Evolutionary conservation across 2,888 invertebrate species (phyloP), one percentile per base, ranked within the genome.

Genomic region (Ischnus inquisitorius): DNA sequence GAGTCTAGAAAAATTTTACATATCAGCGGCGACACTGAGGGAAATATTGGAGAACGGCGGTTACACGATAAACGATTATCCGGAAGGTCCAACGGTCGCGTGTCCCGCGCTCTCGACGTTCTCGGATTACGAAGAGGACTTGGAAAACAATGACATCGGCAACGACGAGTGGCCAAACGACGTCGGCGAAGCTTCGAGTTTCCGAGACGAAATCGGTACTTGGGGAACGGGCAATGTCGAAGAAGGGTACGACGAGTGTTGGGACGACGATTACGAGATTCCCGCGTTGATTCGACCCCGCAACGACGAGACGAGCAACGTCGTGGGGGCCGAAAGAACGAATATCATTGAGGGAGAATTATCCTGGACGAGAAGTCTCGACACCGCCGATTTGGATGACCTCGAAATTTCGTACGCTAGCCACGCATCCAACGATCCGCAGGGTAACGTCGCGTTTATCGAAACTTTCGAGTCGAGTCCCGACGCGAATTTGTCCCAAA

Each of bases 21-120:
- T 92, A 60, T 80, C 91, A 2, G 2, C 76, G 10, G 86, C 89
- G 14, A 57, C 76, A 0, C 83, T 93, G 3, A 86, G 86, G 57
- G 87, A 88, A 14, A 87, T 92, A 80, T 85, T 93, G 72, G 84
- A 85, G 43, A 89, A 90, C 46, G 89, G 82, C 12, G 88, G 88
- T 16, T 92, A 89, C 89, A 25, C 54, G 6, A n/a, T 93, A 3
- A 57, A 71, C 22, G 86, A 92, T 62, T 77, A 86, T 16, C 86
- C 87, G 28, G 69, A 71, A n/a, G 92, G 89, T 3, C 87, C 88
- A 1, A 84, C 84, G 6, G 86, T 92, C 12, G 0, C 90, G 3
- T 77, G 90, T 34, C 90, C 91, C 0, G 85, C 82, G 3, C 51
- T 65, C 16, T 85, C 89, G 1, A 76, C 75, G 0, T 87, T 79